Evolutionary conservation across 2,797 vertebrate genomes (phyloP), one percentile per base, ranked within the genome.

Genomic region (Lacerta bilineata): DNA sequence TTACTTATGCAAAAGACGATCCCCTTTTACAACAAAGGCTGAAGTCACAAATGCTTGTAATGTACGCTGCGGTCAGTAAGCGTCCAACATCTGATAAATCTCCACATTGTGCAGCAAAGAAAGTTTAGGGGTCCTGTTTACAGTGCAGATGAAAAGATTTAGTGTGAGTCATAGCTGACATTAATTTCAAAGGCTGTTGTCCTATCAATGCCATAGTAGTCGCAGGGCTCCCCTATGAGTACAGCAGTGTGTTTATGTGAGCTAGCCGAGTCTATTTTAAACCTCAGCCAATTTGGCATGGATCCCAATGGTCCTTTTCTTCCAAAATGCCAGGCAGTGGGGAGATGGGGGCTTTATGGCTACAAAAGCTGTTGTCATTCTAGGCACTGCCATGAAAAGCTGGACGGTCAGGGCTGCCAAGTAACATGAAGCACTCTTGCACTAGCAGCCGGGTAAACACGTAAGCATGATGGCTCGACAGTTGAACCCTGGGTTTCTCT

Each of bases 241-340:
- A 93, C 91, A 94, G 68, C 87, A 78, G 81, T 85, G 76, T 92
- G 66, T 93, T 94, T 91, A 94, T 93, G 76, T 84, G 83, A 92
- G 33, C 33, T 68, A 81, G 25, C n/a, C 39, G 59, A 41, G 89
- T 41, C 88, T 66, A 71, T 64, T 64, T 64, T 64, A 64, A 64
- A 64, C 61, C 61, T 64, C 61, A 6, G 74, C 50, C 18, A 50
- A 89, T 11, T 18, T 93, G 93, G 88, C 89, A 89, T 10, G 59
- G 83, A 46, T 13, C 55, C 69, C 72, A 90, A 20, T 41, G 78
- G 46, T 91, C 85, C 82, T 13, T 43, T 83, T 86, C 59, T 82
- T 66, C 64, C 86, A 88, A 91, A 93, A 88, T 84, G 88, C 55
- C 0, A 0, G 25, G 41, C 18, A 3, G 9, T 3, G 13, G 61